Evolutionary conservation across 2,888 invertebrate species (phyloP), one percentile per base, ranked within the genome.

Genomic region (Tetropium fuscum): DNA sequence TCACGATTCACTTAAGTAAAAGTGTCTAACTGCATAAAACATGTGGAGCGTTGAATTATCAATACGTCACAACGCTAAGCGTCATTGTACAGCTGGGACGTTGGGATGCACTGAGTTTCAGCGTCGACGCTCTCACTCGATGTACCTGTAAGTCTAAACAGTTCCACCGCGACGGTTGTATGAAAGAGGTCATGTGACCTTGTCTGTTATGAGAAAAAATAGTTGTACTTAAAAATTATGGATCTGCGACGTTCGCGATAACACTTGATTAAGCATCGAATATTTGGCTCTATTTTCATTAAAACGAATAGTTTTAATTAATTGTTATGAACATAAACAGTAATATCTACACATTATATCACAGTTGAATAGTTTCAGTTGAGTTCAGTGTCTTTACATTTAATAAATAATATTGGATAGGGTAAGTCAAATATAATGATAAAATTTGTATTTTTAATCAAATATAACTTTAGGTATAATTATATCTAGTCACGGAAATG

Each of bases 101-200:
- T 58, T 59, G 60, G 57, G 58, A 53, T 64, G 60, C 61, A 64
- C 54, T 44, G 49, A 53, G 25, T 49, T 36, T 38, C 58, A 56
- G 70, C 63, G 72, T 70, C 72, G 72, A 68, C 72, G 72, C 68
- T 58, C 59, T 60, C 58, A 58, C 32, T 55, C 57, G 51, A 57
- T 65, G 63, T 63, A 68, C 67, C 70, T 67, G 70, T 60, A 62
- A 58, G 54, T 48, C 55, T 55, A 38, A 53, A 47, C 72, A 72
- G 72, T 72, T 63, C 56, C 64, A 63, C 55, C 69, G 70, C 70
- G 70, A 67, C 70, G 68, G 60, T 66, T 43, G 59, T 18, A 34
- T 58, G 54, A 62, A 63, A 49, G 55, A 63, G 66, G 61, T 68
- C 70, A 66, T 61, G 60, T 65, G 64, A 69, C 61, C 58, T 41